Evolutionary conservation across 35 echinoderm and acorn worm species (phyloP).

Genomic region (Heliocidaris erythrogramma): DNA sequence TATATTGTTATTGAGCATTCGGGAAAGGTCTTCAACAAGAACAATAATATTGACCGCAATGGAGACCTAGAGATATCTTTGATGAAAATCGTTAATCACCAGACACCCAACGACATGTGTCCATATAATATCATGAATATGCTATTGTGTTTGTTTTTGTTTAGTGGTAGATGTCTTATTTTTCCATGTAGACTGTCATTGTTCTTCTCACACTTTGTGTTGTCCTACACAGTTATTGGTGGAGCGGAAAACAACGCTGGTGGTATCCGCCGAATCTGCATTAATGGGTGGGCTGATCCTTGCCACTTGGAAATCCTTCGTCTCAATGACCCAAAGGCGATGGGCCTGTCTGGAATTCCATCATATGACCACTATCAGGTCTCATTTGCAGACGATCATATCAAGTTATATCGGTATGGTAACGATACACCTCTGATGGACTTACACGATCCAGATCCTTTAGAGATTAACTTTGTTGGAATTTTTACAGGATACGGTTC

Average conservation of each 20-base stretch:
- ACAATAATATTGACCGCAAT: too few relatives aligned
- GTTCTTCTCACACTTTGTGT: too few relatives aligned
- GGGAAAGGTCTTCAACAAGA: too few relatives aligned
- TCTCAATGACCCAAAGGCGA: too few relatives aligned
- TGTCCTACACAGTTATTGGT: background rate
- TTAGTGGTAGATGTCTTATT: too few relatives aligned
- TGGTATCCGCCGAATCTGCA: background rate
- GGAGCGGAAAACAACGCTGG: background rate
- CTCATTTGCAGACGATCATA: background rate
- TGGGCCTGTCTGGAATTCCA: background rate
- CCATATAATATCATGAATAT: too few relatives aligned
- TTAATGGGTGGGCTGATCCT: background rate
- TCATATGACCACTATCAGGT: background rate
- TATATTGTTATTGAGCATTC: too few relatives aligned
- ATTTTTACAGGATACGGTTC: background rate
- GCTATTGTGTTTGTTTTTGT: too few relatives aligned
- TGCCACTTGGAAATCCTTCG: background rate
- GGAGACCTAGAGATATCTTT: too few relatives aligned
- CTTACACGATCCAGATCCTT: background rate
- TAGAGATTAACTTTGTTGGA: background rate
- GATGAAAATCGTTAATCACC: too few relatives aligned
- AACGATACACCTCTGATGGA: background rate
- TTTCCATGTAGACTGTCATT: too few relatives aligned
- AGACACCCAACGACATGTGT: too few relatives aligned
- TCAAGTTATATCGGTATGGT: background rate